Base-by-base conservation (phyloP, 2,113 vertebrate species). In the Pollachius pollachius region DNA sequence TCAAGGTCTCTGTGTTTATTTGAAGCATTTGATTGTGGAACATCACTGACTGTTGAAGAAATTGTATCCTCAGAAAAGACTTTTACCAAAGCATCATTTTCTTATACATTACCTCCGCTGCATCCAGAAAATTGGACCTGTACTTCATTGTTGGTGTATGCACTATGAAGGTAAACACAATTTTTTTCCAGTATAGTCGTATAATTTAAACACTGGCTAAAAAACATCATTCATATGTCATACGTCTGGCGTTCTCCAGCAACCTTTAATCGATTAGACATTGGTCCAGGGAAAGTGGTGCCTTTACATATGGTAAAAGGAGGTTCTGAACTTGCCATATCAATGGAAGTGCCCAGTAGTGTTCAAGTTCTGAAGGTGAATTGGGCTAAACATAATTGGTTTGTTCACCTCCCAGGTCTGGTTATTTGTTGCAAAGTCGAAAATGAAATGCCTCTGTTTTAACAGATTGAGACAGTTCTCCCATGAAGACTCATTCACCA, bases 61-160 rank as follows among this genome's bases (percentile, higher is more conserved):
- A 12, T 68, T 68, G 66, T 58, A 12, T 34, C 27, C 56, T n/a
- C n/a, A n/a, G n/a, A n/a, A n/a, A n/a, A n/a, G n/a, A n/a, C n/a
- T n/a, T n/a, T n/a, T n/a, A n/a, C 15, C 66, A 68, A 62, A 70
- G 60, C 37, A 70, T 57, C 65, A 73, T 73, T 73, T 73, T 73
- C 56, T 66, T 62, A 73, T 56, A 34, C 41, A 67, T 67, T 68
- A 68, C 66, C 71, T 65, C 34, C 25, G 58, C 60, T 70, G 60
- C 60, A 54, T 70, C 3, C 37, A 56, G 61, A 64, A 63, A 25
- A 63, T 70, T 23, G 13, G 18, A 52, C 68, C 48, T 70, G 8
- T 63, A 27, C 13, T 62, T 54, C 60, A 69, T 60, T 61, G 59
- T 52, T 58, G 23, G 66, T 68, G 52, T 59, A 37, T 68, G 66